Percentiles rank a stretch among this genome's conserved stretches.
Evolutionary conservation across 2,113 vertebrate species (phyloP).

Genomic region (Ginglymostoma cirratum): DNA sequence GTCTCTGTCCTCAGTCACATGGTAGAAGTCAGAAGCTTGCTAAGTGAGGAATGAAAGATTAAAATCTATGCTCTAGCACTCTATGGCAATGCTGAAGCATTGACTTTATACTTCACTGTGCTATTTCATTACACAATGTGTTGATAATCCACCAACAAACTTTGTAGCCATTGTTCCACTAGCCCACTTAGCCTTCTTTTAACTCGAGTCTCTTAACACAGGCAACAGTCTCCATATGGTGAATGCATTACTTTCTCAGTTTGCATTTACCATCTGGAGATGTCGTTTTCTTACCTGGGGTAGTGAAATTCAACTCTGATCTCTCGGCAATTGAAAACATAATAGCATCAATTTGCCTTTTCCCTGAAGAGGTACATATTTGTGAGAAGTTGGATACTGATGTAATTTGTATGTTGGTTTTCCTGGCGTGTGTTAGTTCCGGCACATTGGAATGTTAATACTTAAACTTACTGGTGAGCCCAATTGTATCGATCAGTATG

Average conservation of each 20-base stretch:
- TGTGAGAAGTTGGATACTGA: not conserved
- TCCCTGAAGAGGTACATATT: slow-evolving; percentile 23
- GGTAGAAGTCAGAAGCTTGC: not conserved
- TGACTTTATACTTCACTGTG: not conserved
- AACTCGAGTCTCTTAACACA: not conserved
- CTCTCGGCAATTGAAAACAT: slow-evolving; percentile 28
- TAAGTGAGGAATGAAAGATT: not conserved
- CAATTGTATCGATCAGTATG: not conserved
- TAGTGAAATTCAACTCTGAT: slow-evolving; percentile 34
- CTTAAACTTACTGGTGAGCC: not conserved
- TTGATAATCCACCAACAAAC: not conserved
- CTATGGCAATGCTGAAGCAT: not conserved
- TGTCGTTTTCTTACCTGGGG: not conserved
- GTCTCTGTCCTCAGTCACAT: not conserved
- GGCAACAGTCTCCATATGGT: slow-evolving; percentile 20
- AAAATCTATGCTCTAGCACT: not conserved
- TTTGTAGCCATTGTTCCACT: not conserved
- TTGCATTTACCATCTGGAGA: slow-evolving; percentile 24
- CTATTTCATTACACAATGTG: not conserved
- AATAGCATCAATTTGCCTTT: slow-evolving; percentile 30
- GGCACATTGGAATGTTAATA: not conserved
- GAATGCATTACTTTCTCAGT: slow-evolving; percentile 13
- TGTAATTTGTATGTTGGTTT: slow-evolving; percentile 8
- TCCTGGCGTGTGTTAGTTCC: not conserved
- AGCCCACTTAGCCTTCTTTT: not conserved